phyloP scores from a whole-genome alignment of 2,113 vertebrate genomes.

The Dinomys branickii region DNA sequence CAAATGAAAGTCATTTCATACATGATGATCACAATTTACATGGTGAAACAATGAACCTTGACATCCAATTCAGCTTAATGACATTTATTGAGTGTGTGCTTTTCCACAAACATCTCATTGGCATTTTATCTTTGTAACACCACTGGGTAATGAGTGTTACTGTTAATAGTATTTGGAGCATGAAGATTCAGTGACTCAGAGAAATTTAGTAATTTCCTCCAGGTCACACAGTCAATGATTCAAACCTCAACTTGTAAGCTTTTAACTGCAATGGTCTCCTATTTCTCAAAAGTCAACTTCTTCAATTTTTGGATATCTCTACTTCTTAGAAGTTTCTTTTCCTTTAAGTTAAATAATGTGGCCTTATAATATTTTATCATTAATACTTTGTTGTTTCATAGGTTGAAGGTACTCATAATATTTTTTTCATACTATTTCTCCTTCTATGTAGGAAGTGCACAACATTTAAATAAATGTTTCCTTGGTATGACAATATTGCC shows the following conservation, averaged over 20 bases:
- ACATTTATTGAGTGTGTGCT: rapidly evolving
- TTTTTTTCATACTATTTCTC: background rate
- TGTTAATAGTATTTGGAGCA: background rate
- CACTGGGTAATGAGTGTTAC: background rate
- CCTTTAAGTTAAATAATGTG: background rate
- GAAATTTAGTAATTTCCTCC: background rate
- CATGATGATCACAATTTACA: background rate
- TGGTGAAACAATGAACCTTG: background rate
- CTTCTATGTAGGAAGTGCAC: background rate
- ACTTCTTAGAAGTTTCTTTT: background rate
- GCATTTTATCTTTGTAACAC: background rate
- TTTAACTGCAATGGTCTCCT: background rate
- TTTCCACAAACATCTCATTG: background rate
- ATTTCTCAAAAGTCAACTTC: background rate
- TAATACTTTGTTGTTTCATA: background rate
- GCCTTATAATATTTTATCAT: background rate
- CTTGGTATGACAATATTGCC: background rate
- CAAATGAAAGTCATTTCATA: background rate
- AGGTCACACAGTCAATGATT: background rate
- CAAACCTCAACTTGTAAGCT: background rate
- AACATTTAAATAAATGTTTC: background rate
- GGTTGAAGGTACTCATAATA: background rate
- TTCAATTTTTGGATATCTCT: background rate
- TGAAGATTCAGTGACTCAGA: background rate
- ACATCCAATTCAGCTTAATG: background rate